Evolutionary conservation across 2,888 invertebrate genomes (phyloP).

Genomic region (Erebia epiphron): DNA sequence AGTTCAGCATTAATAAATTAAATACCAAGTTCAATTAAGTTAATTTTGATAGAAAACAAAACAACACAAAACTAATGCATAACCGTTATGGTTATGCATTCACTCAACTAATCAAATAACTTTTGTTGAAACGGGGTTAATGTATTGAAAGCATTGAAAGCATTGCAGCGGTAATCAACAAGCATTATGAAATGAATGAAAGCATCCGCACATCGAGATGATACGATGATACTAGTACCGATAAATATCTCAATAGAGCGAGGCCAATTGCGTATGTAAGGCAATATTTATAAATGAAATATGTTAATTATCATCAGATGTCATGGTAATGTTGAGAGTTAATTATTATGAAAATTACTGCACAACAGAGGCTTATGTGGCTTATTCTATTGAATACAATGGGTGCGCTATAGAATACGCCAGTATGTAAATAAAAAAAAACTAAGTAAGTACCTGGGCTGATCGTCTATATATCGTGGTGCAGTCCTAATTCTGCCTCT

Average conservation of each 20-base stretch:
- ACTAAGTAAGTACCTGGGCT: no score
- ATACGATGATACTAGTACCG: constrained; percentile 7
- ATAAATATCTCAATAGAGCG: not conserved
- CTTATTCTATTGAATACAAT: no score
- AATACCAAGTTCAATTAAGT: no score
- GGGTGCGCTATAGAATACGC: no score
- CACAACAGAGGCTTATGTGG: no score
- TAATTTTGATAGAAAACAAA: not conserved
- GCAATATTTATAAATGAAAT: not conserved
- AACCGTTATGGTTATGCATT: no score
- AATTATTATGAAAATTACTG: no score
- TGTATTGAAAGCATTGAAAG: constrained; percentile 7
- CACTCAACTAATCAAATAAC: constrained; percentile 7
- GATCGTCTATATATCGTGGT: no score
- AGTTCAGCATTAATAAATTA: no score
- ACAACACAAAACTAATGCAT: not conserved
- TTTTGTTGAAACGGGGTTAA: constrained; percentile 8
- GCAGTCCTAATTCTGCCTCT: no score
- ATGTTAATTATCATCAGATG: not conserved
- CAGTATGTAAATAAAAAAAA: no score
- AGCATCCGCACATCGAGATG: constrained; percentile 10
- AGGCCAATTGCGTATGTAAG: constrained; percentile 10
- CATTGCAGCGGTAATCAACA: constrained; percentile 2
- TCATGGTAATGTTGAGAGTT: not conserved
- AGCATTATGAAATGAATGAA: constrained; percentile 14